These are phyloP conservation scores for Aphidius colemani DNA, from an alignment of 2,888 invertebrate genomes.

Conservation along the genomic window DNA sequence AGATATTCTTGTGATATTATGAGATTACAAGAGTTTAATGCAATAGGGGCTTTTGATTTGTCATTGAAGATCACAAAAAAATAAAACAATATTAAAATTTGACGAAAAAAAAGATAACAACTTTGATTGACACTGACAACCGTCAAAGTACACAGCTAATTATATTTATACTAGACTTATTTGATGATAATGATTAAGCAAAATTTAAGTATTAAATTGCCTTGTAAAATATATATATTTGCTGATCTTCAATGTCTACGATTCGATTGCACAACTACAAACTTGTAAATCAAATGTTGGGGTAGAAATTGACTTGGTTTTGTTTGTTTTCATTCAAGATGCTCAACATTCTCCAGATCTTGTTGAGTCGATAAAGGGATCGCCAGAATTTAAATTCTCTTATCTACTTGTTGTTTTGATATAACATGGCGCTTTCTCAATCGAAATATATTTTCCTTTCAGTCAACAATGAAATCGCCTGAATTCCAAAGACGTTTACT, in stretches of 20 bases:
- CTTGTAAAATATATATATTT: too few species aligned
- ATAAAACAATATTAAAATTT: too few species aligned
- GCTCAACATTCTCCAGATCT: conserved; percentile 49
- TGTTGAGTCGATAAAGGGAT: conserved; percentile 31
- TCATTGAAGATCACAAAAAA: conserved; percentile 1
- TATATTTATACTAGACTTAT: too few species aligned
- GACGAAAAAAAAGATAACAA: too few species aligned
- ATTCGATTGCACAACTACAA: conserved; percentile 36
- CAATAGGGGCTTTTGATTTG: background rate
- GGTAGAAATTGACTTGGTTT: conserved; percentile 46
- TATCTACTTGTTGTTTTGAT: too few species aligned
- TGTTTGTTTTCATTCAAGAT: conserved; percentile 53
- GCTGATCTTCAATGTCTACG: background rate
- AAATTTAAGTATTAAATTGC: too few species aligned
- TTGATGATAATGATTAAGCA: too few species aligned
- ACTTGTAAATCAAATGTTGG: conserved; percentile 27
- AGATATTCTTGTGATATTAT: background rate
- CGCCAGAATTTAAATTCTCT: conserved; percentile 4
- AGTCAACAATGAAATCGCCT: conserved; percentile 46
- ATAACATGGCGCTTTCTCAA: conserved; percentile 44
- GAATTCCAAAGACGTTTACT: conserved; percentile 55
- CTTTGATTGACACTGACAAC: too few species aligned
- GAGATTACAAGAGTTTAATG: background rate
- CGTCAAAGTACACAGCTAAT: too few species aligned
- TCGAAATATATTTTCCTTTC: conserved; percentile 55